Evolutionary conservation across 2,113 vertebrate genomes (phyloP).

Genomic region (Catharus bicknelli): DNA sequence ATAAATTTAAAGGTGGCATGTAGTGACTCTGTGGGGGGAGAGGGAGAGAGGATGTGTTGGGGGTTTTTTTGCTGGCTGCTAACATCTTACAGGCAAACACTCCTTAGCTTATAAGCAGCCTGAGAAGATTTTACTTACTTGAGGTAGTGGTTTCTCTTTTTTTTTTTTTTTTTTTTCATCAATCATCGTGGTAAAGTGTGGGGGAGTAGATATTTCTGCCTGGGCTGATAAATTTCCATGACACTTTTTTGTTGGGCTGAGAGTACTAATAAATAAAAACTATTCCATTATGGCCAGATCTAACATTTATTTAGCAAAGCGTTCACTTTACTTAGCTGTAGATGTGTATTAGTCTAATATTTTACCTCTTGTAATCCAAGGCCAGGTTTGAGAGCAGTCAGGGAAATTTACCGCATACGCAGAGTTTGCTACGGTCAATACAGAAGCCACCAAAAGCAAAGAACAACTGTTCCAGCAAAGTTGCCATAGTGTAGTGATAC

Average conservation of each 20-base stretch:
- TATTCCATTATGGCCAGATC: slow-evolving; percentile 58
- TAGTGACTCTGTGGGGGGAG: not conserved
- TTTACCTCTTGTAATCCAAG: slow-evolving; percentile 46
- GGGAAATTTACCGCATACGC: slow-evolving; percentile 25
- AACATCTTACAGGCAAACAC: not conserved
- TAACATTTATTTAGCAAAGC: slow-evolving; percentile 58
- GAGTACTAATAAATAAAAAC: slow-evolving; percentile 70
- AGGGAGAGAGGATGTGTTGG: not conserved
- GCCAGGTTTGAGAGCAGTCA: slow-evolving; percentile 23
- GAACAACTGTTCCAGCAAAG: slow-evolving; percentile 44
- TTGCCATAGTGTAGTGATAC: slow-evolving; percentile 33
- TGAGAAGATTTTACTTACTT: not conserved
- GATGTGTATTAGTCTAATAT: slow-evolving; percentile 57
- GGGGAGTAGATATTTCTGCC: slow-evolving; percentile 53
- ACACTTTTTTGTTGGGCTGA: slow-evolving; percentile 57
- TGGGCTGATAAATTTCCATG: slow-evolving; percentile 59
- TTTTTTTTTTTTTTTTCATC: slow-evolving; percentile 11
- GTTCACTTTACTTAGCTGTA: slow-evolving; percentile 42
- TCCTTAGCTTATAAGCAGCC: not conserved
- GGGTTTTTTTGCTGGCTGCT: not conserved
- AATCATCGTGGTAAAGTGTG: slow-evolving; percentile 37
- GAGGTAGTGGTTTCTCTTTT: not conserved
- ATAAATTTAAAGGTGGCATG: not conserved
- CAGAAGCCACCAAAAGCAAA: slow-evolving; percentile 58
- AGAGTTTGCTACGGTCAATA: slow-evolving; percentile 22